A percentile compares a stretch with the other conserved stretches of the same genome.
Evolutionary conservation across 1,140 invertebrate genomes (phyloP).

Genomic region (Pissodes strobi): DNA sequence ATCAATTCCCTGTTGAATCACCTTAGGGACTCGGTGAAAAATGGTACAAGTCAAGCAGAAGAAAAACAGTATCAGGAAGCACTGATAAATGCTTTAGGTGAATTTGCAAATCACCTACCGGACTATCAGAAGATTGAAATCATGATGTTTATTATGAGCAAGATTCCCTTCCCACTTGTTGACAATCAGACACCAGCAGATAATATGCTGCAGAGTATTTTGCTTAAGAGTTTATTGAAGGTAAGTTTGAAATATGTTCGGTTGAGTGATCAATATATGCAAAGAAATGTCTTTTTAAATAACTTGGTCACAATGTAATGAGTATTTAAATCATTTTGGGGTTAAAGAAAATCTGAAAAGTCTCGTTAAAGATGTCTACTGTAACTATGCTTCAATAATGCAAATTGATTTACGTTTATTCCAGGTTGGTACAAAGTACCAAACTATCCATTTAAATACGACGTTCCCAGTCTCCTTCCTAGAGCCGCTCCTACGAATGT

Average conservation of each 20-base stretch:
- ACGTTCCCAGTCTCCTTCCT: conserved; percentile 94
- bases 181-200: conserved; percentile 62
- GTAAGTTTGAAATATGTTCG: too few species aligned
- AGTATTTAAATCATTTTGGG: background rate
- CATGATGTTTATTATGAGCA: conserved; percentile 99
- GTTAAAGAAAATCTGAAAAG: too few species aligned
- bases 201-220: conserved; percentile 84
- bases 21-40: conserved; percentile 82
- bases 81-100: conserved; percentile 94
- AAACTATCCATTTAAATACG: conserved; percentile 88
- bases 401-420: conserved; percentile 41
- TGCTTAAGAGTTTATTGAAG: conserved; percentile 95
- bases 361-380: too few species aligned
- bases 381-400: background rate
- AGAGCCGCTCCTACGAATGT: conserved; percentile 87
- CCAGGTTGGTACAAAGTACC: conserved; percentile 94
- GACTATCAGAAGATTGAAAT: conserved; percentile 99
- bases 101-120: conserved; percentile 97
- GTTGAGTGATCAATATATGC: too few species aligned
- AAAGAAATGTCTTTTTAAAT: too few species aligned
- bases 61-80: conserved; percentile 90
- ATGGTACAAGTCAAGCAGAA: conserved; percentile 63
- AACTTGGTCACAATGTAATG: too few species aligned
- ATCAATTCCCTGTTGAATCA: conserved; percentile 95
- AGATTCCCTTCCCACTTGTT: conserved; percentile 70